Base-by-base conservation (phyloP, 2,888 invertebrate genomes). In the Pristionchus fissidentatus region DNA sequence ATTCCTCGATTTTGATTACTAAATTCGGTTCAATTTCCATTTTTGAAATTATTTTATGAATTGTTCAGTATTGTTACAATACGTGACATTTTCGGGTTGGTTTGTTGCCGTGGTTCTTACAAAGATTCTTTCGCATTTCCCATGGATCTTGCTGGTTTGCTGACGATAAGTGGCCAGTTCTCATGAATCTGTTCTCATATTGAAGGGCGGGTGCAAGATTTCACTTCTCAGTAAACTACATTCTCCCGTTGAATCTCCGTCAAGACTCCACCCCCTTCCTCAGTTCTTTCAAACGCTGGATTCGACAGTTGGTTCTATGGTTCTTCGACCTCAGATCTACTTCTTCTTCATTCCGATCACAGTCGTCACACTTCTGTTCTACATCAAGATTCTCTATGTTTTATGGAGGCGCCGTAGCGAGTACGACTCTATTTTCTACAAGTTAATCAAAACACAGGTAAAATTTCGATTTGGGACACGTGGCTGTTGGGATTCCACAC, bases 171-270 rank as follows among this genome's bases (percentile, higher is more conserved):
- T n/a, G n/a, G n/a, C n/a, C n/a, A n/a, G n/a, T n/a, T n/a, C n/a
- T n/a, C n/a, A n/a, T n/a, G n/a, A n/a, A n/a, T n/a, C n/a, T n/a
- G n/a, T n/a, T n/a, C n/a, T n/a, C n/a, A n/a, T n/a, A n/a, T n/a
- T n/a, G n/a, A n/a, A n/a, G n/a, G n/a, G n/a, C n/a, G n/a, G n/a
- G n/a, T n/a, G n/a, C n/a, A n/a, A n/a, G n/a, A n/a, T n/a, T n/a
- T n/a, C n/a, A n/a, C n/a, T 66, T 66, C 62, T 38, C 62, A 66
- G 62, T 1, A 66, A 66, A 66, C 62, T 35, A 66, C 62, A 66
- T 35, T 66, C 29, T 66, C 62, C 60, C 35, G 4, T 66, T 66
- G 35, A 66, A 66, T 62, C 35, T 62, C 62, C 1, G 29, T 66
- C 15, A n/a, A n/a, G n/a, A n/a, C n/a, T n/a, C n/a, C n/a, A n/a